Base-by-base conservation (phyloP, 2,113 vertebrate genomes). In the Seriola rivoliana region DNA sequence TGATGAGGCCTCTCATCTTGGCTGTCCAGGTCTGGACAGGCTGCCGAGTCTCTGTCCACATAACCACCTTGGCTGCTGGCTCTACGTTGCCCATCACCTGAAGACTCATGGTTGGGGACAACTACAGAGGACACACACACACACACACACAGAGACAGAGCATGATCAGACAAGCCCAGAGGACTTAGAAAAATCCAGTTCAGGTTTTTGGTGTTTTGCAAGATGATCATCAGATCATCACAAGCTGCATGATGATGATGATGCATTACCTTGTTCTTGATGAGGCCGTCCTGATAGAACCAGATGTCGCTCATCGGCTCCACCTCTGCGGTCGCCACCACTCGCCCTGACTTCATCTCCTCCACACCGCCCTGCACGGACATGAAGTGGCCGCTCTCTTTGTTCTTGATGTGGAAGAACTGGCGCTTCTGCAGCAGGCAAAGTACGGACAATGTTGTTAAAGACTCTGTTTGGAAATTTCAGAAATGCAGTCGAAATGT, bases 221-320 rank as follows among this genome's bases (percentile, higher is more conserved):
- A 42, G 23, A 21, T 14, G 16, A 23, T 4, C 46, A 59, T 2
- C 1, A 42, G 8, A 8, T 8, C 4, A 40, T 52, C 2, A 4
- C 13, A 50, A n/a, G 6, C 23, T 71, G 19, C 55, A 29, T 29
- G 29, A 2, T 29, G 29, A 29, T 0, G 23, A 8, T 16, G 3
- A 0, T 4, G 29, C 40, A 4, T 62, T 89, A 92, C 98, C 96
- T 99, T 98, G 93, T 96, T 99, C 89, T 99, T 99, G 46, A 99
- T 92, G 46, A 97, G 90, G 16, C 98, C 98, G 0, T 97, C 95
- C 85, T 98, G 95, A 21, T 98, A 99, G 95, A 95, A 98, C 98
- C 98, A 99, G 85, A 97, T 0, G 17, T 95, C 97, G 72, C 92
- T 97, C 90, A 92, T 94, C 12, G 94, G 94, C 23, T 97, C 96